Evolutionary conservation across 2,113 vertebrate species (phyloP).

Genomic region (Physeter macrocephalus): DNA sequence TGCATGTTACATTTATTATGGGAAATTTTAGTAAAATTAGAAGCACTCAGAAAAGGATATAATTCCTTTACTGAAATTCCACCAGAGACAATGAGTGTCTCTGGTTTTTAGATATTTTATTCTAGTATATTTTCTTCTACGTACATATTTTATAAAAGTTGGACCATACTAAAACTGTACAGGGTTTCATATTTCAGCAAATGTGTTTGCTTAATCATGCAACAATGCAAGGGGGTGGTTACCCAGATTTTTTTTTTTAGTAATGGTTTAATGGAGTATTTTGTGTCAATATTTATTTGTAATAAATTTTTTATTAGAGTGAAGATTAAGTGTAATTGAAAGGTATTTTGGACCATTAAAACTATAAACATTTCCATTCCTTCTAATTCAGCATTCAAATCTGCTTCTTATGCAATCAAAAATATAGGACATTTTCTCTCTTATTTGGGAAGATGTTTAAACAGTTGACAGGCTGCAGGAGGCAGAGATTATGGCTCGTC

Average conservation of each 20-base stretch:
- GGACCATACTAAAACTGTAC: not conserved
- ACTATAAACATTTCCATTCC: not conserved
- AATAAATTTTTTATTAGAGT: constrained; percentile 2
- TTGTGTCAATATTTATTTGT: not conserved
- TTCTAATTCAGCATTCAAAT: not conserved
- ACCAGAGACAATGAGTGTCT: not conserved
- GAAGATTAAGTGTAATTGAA: constrained; percentile 29
- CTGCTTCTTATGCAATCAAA: not conserved
- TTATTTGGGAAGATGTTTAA: constrained; percentile 6
- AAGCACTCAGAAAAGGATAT: not conserved
- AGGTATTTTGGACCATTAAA: constrained; percentile 38
- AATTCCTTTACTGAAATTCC: not conserved
- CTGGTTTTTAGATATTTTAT: not conserved
- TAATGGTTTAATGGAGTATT: not conserved
- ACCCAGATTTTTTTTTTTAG: not conserved
- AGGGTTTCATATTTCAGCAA: not conserved
- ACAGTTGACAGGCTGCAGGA: not conserved
- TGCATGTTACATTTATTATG: not conserved
- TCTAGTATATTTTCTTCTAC: not conserved
- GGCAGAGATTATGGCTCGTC: not conserved
- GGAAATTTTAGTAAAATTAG: not conserved
- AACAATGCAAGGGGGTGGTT: not conserved
- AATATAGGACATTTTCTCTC: not conserved
- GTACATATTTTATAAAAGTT: not conserved
- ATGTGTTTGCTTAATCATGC: not conserved